These are phyloP conservation scores for Solea solea DNA, from an alignment of 2,113 vertebrate species.

Conservation along the genomic window DNA sequence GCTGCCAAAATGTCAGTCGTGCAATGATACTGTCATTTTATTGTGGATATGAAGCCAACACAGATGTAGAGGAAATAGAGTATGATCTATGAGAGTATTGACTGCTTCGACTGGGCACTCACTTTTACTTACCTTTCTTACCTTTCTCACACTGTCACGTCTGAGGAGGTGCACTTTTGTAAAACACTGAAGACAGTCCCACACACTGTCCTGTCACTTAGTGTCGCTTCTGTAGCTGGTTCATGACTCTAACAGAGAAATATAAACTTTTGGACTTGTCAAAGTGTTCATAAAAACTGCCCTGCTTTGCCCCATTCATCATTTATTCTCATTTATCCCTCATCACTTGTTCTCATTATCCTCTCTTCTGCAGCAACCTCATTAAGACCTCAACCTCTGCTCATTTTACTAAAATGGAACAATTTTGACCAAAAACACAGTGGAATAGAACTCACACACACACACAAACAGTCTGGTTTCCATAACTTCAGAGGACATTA, in stretches of 20 bases:
- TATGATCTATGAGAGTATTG: background rate
- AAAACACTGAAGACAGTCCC: too few relatives aligned
- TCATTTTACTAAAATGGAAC: slow-evolving; percentile 10
- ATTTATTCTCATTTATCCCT: slow-evolving; percentile 23
- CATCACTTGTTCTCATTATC: background rate
- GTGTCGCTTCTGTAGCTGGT: too few relatives aligned
- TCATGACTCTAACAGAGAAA: background rate
- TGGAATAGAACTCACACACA: background rate
- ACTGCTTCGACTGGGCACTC: background rate
- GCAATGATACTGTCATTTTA: slow-evolving; percentile 8
- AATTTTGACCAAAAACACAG: slow-evolving; percentile 6
- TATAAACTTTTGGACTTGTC: slow-evolving; percentile 2
- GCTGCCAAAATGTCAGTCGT: slow-evolving; percentile 9
- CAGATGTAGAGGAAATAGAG: background rate
- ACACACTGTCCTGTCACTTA: too few relatives aligned
- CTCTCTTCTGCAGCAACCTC: slow-evolving; percentile 32
- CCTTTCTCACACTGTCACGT: too few relatives aligned
- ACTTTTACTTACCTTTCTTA: too few relatives aligned
- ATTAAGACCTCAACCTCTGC: slow-evolving; percentile 29
- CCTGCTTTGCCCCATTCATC: background rate
- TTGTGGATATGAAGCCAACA: background rate
- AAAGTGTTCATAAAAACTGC: slow-evolving; percentile 9
- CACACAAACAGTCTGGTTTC: too few relatives aligned
- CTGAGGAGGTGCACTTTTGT: too few relatives aligned
- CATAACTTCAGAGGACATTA: too few relatives aligned